These are phyloP conservation scores for Sinella curviseta DNA, from an alignment of 1,140 invertebrate species.

Conservation along the genomic window DNA sequence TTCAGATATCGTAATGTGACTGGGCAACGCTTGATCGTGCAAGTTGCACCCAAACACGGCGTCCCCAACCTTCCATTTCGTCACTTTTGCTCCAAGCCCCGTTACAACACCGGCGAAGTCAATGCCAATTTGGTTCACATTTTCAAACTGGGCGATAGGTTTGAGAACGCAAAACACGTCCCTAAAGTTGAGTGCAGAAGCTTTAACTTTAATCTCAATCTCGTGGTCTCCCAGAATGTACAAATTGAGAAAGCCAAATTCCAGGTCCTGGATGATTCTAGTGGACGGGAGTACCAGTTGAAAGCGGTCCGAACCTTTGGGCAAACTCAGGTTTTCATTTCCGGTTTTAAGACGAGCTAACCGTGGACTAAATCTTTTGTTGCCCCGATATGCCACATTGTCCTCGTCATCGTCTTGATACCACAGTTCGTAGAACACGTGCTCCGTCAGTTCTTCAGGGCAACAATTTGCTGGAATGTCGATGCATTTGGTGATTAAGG, in stretches of 20 bases:
- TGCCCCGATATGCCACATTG: neutral
- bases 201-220: neutral
- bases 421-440: slow-evolving; percentile 3
- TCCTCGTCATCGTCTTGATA: neutral
- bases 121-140: neutral
- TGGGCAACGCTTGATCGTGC: neutral
- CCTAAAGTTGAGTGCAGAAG: neutral
- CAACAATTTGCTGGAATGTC: neutral
- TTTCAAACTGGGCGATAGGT: neutral
- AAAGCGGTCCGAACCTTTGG: neutral
- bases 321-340: neutral
- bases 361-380: neutral
- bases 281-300: neutral
- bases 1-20: neutral
- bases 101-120: neutral
- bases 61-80: neutral
- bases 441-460: neutral
- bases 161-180: neutral
- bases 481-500: neutral
- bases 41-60: neutral
- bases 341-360: neutral
- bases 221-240: neutral
- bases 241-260: neutral
- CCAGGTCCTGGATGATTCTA: neutral
- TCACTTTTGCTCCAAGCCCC: neutral